Percentiles rank a stretch among this genome's conserved stretches.
Conservation (phyloP, 2,888 invertebrate genomes). For the Platypus cylindrus region DNA sequence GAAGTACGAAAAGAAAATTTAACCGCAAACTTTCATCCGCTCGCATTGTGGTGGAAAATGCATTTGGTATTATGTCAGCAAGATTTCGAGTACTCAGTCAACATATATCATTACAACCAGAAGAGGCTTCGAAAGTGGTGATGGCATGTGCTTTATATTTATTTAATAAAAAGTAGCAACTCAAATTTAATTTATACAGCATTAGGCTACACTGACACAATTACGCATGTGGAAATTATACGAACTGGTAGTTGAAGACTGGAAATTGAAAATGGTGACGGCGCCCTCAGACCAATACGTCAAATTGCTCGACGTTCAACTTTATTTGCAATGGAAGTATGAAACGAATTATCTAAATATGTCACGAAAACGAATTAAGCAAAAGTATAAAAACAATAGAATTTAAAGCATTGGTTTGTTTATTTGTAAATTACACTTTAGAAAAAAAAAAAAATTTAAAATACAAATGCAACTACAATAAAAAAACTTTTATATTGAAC, state of each 20-base stretch:
- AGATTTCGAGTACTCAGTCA: slow-evolving; percentile 8
- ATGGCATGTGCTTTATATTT: slow-evolving; percentile 7
- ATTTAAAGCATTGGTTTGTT: too few relatives aligned
- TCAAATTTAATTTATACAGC: slow-evolving; percentile 1
- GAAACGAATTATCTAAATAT: slow-evolving; percentile 6
- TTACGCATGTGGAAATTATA: slow-evolving; percentile 1
- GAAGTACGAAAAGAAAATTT: slow-evolving; percentile 3
- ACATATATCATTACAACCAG: slow-evolving; percentile 6
- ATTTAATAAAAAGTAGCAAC: slow-evolving; percentile 6
- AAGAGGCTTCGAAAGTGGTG: slow-evolving; percentile 4
- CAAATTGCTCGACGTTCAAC: slow-evolving; percentile 5
- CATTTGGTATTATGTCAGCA: slow-evolving; percentile 10
- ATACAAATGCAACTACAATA: background rate
- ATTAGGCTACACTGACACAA: slow-evolving; percentile 1
- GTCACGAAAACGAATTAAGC: slow-evolving; percentile 3
- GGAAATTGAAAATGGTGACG: background rate
- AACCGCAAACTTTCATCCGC: slow-evolving; percentile 7
- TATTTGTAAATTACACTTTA: too few relatives aligned
- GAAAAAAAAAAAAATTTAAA: too few relatives aligned
- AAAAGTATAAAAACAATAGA: background rate
- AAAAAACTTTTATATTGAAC: background rate
- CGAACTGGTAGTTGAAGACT: slow-evolving; percentile 2
- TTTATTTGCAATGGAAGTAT: slow-evolving; percentile 3
- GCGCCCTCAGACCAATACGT: slow-evolving; percentile 3
- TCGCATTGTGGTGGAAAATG: slow-evolving; percentile 8